Conservation (phyloP, 2,888 invertebrate species). For the Prenolepis imparis region DNA sequence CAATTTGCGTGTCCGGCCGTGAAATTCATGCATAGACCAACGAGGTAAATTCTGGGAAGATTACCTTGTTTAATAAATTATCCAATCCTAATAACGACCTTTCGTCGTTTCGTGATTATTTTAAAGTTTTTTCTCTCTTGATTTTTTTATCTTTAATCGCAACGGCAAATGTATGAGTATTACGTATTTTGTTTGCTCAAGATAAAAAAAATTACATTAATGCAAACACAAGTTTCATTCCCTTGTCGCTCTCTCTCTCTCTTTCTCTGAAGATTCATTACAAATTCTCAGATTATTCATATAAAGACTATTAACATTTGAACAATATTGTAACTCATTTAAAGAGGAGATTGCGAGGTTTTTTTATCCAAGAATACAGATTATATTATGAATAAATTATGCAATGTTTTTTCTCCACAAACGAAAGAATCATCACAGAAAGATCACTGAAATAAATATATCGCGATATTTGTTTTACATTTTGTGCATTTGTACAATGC, state of each 20-base stretch:
- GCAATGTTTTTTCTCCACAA: neutral
- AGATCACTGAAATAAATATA: neutral
- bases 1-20: constrained; percentile 39
- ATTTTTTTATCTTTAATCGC: neutral
- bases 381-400: constrained; percentile 40
- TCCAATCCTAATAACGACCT: neutral
- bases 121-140: neutral
- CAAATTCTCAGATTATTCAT: constrained; percentile 10
- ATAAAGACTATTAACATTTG: neutral
- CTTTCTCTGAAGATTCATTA: constrained; percentile 2
- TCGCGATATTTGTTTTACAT: neutral
- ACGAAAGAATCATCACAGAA: neutral
- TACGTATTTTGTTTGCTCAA: neutral
- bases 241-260: neutral
- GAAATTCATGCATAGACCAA: constrained; percentile 10
- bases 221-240: neutral
- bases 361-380: neutral
- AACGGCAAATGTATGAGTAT: neutral
- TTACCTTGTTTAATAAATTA: neutral
- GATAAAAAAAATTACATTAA: constrained; percentile 28
- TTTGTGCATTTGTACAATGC: neutral
- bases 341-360: constrained; percentile 3
- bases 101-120: neutral
- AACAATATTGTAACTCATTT: neutral
- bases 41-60: neutral